Base-by-base conservation (phyloP, 2,797 vertebrate species). In the Intellagama lesueurii region DNA sequence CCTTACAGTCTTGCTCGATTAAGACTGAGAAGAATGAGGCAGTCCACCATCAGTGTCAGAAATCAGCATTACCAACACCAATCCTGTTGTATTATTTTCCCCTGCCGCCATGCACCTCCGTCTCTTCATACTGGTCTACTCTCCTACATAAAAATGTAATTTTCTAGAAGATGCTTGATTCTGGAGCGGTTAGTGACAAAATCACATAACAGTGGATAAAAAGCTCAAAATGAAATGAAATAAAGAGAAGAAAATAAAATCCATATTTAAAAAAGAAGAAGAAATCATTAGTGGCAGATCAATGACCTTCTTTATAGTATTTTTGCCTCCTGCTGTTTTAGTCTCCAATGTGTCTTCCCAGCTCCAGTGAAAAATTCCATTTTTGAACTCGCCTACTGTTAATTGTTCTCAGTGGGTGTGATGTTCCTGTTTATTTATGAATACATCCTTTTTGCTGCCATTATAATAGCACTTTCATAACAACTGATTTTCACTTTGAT, bases 241-340 rank as follows among this genome's bases (percentile, higher is more conserved):
- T 91, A 95, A 94, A 89, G 84, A 95, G 86, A 88, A 89, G 75
- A 91, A 70, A 96, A 40, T 85, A 95, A 91, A 69, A 94, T 49
- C 90, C 85, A 86, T 91, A 84, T 90, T 87, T 70, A 52, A 6
- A 70, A 84, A 78, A 86, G 91, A 95, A 70, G 84, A 80, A 86
- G 91, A 95, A 93, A 92, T 95, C 92, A 92, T 92, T 94, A 94
- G 87, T 90, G 77, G 66, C 69, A 84, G 96, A 96, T 93, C 91
- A 40, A 94, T 95, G 93, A 6, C 81, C 84, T 89, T 88, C 94
- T 89, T 92, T 81, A 88, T 86, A 84, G 35, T 83, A 92, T 90
- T 93, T 93, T 91, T 91, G 83, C 85, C 75, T 47, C 79, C 86
- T 12, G 68, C 2, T 92, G 80, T 85, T 94, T 87, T 86, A 90